Evolutionary conservation across 2,888 invertebrate species (phyloP).

Genomic region (Synanthedon tipuliformis): DNA sequence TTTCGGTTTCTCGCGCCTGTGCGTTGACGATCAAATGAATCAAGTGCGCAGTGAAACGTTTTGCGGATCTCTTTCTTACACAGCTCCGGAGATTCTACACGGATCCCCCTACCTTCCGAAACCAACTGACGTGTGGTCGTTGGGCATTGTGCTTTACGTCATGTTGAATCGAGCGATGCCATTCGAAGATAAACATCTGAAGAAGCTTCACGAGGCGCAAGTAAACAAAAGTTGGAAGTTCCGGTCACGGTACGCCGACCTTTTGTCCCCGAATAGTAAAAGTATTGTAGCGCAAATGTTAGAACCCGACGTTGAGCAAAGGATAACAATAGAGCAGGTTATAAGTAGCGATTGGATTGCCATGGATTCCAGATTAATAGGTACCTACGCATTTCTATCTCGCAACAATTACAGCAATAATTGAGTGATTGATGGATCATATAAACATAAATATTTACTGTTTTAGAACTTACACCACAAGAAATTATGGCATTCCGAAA

Average conservation of each 20-base stretch:
- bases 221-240: conserved; percentile 75
- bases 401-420: too few relatives aligned
- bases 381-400: conserved; percentile 19
- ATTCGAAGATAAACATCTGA: conserved; percentile 82
- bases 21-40: conserved; percentile 46
- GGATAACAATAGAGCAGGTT: conserved; percentile 72
- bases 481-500: conserved; percentile 48
- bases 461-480: conserved; percentile 51
- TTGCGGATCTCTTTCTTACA: conserved; percentile 88
- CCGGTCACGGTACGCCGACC: conserved; percentile 71
- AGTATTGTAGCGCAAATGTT: conserved; percentile 72
- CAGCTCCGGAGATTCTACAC: conserved; percentile 87
- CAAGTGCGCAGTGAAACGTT: conserved; percentile 80
- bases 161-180: conserved; percentile 88
- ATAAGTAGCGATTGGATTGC: conserved; percentile 73
- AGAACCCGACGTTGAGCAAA: conserved; percentile 73
- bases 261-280: conserved; percentile 73
- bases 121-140: conserved; percentile 83
- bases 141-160: conserved; percentile 83
- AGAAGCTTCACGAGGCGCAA: conserved; percentile 73
- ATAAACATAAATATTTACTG: too few relatives aligned
- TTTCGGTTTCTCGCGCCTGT: conserved; percentile 79
- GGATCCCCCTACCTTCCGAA: conserved; percentile 80
- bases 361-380: conserved; percentile 72
- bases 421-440: too few relatives aligned